phyloP scores from a whole-genome alignment of 2,888 invertebrate species.

The Notocelia uddmanniana region DNA sequence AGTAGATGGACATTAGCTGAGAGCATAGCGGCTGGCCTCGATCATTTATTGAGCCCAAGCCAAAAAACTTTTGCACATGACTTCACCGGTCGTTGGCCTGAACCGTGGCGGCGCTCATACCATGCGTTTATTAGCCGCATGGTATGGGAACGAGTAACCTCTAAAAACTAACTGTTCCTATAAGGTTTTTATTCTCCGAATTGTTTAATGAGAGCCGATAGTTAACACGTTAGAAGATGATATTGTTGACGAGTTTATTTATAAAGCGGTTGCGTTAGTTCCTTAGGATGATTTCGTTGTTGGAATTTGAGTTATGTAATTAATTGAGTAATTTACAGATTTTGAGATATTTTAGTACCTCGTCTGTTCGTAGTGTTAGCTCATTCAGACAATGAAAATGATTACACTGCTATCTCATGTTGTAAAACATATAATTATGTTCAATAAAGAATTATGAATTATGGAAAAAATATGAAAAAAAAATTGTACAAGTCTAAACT shows the following conservation, averaged over 20 bases:
- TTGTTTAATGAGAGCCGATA: conserved; percentile 29
- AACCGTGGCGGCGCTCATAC: conserved; percentile 14
- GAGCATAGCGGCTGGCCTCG: conserved; percentile 42
- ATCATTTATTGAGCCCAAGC: conserved; percentile 39
- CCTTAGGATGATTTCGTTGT: conserved; percentile 10
- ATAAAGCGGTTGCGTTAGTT: conserved; percentile 19
- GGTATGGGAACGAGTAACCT: neutral
- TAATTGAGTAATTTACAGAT: neutral
- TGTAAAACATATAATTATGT: too few species aligned
- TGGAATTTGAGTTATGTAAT: conserved; percentile 16
- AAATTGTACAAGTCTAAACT: too few species aligned
- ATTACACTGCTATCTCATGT: too few species aligned
- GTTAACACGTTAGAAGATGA: conserved; percentile 34
- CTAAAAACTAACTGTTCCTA: conserved; percentile 41
- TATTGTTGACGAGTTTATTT: conserved; percentile 38
- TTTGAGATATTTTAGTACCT: conserved; percentile 21
- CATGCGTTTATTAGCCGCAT: conserved; percentile 17
- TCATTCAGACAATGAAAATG: too few species aligned
- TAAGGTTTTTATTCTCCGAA: conserved; percentile 34
- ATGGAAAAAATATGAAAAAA: too few species aligned
- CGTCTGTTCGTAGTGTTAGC: too few species aligned
- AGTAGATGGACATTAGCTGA: conserved; percentile 19
- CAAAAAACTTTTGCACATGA: conserved; percentile 48
- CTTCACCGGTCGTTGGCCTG: conserved; percentile 46
- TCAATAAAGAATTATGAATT: too few species aligned